phyloP scores from a whole-genome alignment of 1,140 invertebrate genomes.

The Lepidostoma basale region DNA sequence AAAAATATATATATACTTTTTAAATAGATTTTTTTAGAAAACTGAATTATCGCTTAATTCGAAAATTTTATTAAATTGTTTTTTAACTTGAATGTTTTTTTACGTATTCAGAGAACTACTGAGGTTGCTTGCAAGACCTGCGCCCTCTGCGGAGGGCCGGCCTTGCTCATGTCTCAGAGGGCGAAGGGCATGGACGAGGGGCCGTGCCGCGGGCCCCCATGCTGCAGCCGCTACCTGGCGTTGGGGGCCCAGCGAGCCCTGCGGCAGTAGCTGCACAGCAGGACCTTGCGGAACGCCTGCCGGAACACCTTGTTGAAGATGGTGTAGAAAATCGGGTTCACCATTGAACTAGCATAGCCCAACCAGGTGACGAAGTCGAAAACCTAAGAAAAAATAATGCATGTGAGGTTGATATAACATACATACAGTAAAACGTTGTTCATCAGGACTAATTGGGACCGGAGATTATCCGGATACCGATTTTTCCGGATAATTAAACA shows the following conservation, averaged over 20 bases:
- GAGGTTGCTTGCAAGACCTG: constrained; percentile 2
- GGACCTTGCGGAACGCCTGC: constrained; percentile 87
- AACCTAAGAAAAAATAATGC: constrained; percentile 56
- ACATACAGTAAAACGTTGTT: no score
- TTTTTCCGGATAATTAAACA: no score
- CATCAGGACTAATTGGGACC: no score
- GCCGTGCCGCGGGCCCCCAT: constrained; percentile 55
- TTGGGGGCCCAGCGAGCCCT: constrained; percentile 64
- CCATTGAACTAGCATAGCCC: constrained; percentile 91
- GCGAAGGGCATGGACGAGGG: constrained; percentile 36
- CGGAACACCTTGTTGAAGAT: constrained; percentile 94
- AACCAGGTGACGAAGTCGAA: constrained; percentile 89
- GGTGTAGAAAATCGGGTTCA: constrained; percentile 94
- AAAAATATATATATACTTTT: no score
- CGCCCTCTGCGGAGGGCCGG: neutral
- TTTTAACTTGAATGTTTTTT: no score
- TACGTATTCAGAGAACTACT: constrained; percentile 17
- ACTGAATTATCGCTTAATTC: no score
- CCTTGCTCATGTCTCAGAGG: constrained; percentile 26
- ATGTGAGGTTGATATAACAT: no score
- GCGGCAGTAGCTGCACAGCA: constrained; percentile 76
- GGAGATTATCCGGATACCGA: no score
- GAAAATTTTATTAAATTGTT: no score
- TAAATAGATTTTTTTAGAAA: no score
- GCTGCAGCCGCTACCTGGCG: constrained; percentile 56